Evolutionary conservation across 2,113 vertebrate species (phyloP).

Genomic region (Todiramphus saurophagus): DNA sequence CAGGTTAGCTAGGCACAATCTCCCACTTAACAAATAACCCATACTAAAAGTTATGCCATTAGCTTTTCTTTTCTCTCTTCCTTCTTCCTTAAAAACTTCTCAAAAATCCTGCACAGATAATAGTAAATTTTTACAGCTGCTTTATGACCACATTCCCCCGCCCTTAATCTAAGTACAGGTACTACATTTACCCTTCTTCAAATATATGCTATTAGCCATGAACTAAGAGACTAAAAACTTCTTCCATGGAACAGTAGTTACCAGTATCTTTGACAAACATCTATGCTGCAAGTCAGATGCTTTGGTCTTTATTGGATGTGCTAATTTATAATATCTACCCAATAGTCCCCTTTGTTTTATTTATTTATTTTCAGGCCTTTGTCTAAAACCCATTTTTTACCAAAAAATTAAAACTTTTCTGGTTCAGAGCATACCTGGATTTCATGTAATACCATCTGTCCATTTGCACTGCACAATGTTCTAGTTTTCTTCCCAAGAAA

Average conservation of each 20-base stretch:
- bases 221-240: not conserved
- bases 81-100: not conserved
- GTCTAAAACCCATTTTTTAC: not conserved
- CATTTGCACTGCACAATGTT: not conserved
- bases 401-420: not conserved
- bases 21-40: not conserved
- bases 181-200: not conserved
- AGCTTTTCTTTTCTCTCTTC: not conserved
- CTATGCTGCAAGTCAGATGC: not conserved
- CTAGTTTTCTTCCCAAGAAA: not conserved
- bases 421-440: not conserved
- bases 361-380: not conserved
- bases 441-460: not conserved
- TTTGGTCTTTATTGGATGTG: not conserved
- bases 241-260: not conserved
- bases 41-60: not conserved
- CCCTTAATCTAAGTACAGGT: not conserved
- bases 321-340: not conserved
- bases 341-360: not conserved
- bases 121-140: not conserved
- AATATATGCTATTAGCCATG: not conserved
- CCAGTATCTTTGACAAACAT: not conserved
- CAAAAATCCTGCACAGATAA: not conserved
- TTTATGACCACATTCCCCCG: not conserved
- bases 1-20: not conserved